Conservation (phyloP, 2,113 vertebrate genomes). For the Paratilapia polleni region DNA sequence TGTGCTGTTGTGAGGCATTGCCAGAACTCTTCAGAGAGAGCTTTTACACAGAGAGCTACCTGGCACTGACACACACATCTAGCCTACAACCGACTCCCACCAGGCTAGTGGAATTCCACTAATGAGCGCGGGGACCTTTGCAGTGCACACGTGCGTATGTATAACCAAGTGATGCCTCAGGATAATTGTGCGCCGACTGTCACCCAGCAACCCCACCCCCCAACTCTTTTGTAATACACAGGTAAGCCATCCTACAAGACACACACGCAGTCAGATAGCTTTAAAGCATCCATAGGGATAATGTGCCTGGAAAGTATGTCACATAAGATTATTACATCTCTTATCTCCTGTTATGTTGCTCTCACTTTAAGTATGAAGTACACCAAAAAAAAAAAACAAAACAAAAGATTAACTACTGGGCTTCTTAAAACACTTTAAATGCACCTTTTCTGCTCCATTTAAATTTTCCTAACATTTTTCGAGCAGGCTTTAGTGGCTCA, state of each 20-base stretch:
- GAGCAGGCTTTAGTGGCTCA: background rate
- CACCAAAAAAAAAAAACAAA: background rate
- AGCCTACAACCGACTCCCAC: conserved; percentile 41
- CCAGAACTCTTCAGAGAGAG: conserved; percentile 53
- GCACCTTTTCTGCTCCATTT: background rate
- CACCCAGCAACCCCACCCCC: conserved; percentile 34
- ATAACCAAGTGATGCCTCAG: conserved; percentile 15
- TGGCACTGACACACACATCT: conserved; percentile 56
- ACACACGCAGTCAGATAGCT: conserved; percentile 1
- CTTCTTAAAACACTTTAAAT: background rate
- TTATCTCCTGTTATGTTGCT: background rate
- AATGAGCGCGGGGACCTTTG: conserved; percentile 66
- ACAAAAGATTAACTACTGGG: background rate
- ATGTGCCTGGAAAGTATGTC: background rate
- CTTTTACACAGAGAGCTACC: conserved; percentile 51
- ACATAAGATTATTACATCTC: conserved; percentile 24
- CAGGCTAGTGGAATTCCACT: conserved; percentile 59
- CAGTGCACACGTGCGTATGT: conserved; percentile 12
- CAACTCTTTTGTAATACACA: conserved; percentile 4
- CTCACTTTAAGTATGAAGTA: background rate
- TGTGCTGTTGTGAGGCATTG: conserved; percentile 23
- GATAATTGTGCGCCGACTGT: conserved; percentile 26
- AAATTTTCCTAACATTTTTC: background rate
- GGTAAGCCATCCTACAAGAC: conserved; percentile 25
- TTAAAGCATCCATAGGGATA: conserved; percentile 23